Base-by-base conservation (phyloP, 2,113 vertebrate species). In the Ciconia boyciana region DNA sequence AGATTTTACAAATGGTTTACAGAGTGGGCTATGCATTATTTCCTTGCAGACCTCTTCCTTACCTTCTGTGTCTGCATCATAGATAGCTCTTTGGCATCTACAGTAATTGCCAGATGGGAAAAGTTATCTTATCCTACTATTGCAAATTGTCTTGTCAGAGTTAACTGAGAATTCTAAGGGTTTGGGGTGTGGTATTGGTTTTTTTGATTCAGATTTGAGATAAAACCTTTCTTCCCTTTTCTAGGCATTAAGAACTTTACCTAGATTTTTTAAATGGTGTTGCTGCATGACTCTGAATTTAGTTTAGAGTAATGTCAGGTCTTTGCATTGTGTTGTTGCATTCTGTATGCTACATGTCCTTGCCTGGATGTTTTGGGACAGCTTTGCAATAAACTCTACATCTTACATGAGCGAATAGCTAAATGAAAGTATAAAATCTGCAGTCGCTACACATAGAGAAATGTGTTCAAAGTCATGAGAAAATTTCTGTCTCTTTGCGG, bases 371-470 rank as follows among this genome's bases (percentile, higher is more conserved):
- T 31, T 81, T 36, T 71, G 81, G 51, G 51, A 29, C 28, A 46
- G 69, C 39, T 70, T 79, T 54, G 58, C 48, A 16, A 51, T 61
- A 62, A 68, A 25, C n/a, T 68, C 29, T 20, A 1, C 26, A 4
- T 39, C 32, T 58, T 31, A 9, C 4, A 0, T 5, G 44, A 79
- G 57, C 0, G 0, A 82, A 1, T 7, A 78, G 55, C 43, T 12
- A 6, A 54, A 51, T 4, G 13, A 4, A 70, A n/a, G 24, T 6
- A 15, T 70, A 61, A 58, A 43, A 0, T 54, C 36, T 1, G 6
- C 51, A 31, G 54, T 43, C 0, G 0, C 14, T 31, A 0, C 0
- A 0, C 9, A 5, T 7, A 12, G 48, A 60, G 61, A 49, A 12
- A 2, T 0, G 44, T 7, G 36, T 39, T 62, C n/a, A 5, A 68